Evolutionary conservation across 53 echinoderm and acorn worm genomes (phyloP).

Genomic region (Antedon mediterranea): DNA sequence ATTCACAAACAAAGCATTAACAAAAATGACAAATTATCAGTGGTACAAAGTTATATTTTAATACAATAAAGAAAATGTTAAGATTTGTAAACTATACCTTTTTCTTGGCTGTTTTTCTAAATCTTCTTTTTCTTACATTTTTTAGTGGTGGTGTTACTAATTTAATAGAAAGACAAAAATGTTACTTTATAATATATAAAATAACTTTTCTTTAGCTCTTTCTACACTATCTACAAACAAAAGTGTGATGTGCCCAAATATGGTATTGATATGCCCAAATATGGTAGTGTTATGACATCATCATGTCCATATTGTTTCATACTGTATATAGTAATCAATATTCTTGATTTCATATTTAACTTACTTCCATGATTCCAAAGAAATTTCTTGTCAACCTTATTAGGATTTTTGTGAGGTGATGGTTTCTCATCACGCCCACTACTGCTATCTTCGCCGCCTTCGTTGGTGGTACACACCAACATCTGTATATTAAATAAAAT

Average conservation of each 20-base stretch:
- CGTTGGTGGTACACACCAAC: constrained; percentile 42
- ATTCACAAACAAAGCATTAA: no score
- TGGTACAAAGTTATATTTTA: no score
- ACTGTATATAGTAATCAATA: no score
- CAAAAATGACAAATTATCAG: no score
- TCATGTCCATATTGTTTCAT: no score
- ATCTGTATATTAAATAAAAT: constrained; percentile 29
- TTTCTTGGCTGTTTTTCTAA: constrained; percentile 92
- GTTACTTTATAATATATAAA: no score
- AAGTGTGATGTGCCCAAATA: no score
- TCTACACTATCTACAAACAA: no score
- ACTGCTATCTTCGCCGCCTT: neutral
- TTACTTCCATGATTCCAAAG: constrained; percentile 84
- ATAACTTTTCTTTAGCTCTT: no score
- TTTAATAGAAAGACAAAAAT: neutral
- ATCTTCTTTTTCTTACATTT: constrained; percentile 82
- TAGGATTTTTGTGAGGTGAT: constrained; percentile 32
- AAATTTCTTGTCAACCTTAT: constrained; percentile 93
- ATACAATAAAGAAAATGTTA: no score
- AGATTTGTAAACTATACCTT: constrained; percentile 36
- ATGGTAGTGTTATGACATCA: no score
- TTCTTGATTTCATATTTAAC: neutral
- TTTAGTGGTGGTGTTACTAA: constrained; percentile 88
- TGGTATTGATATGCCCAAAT: no score
- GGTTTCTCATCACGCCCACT: constrained; percentile 24